These are phyloP conservation scores for Cyphomyrmex costatus DNA, from an alignment of 1,140 invertebrate genomes.

Conservation along the genomic window DNA sequence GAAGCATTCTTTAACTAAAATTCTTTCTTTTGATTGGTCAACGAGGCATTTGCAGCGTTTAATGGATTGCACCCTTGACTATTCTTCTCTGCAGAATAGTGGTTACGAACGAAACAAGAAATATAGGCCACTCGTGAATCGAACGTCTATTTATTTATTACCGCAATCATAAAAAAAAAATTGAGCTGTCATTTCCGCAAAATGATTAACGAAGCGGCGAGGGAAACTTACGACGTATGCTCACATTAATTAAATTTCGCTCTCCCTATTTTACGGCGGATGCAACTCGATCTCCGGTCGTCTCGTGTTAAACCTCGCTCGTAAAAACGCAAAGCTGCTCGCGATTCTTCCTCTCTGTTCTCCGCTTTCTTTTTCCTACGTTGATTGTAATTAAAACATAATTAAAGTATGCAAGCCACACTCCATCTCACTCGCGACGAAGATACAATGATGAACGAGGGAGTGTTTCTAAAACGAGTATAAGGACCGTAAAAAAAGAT, in stretches of 20 bases:
- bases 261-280: conserved; percentile 1
- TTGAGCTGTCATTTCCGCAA: neutral
- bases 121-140: conserved; percentile 9
- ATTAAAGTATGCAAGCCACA: neutral
- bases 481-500: neutral
- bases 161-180: neutral
- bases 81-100: neutral
- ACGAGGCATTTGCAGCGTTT: too few species aligned
- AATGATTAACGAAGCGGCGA: neutral
- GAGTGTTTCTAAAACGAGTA: neutral
- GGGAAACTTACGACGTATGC: conserved; percentile 8
- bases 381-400: conserved; percentile 49
- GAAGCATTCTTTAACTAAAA: too few species aligned
- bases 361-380: neutral
- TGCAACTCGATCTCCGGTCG: neutral
- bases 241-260: conserved; percentile 47
- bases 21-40: too few species aligned
- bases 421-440: neutral
- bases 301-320: conserved; percentile 24
- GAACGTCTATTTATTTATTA: conserved; percentile 38
- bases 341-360: neutral
- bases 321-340: conserved; percentile 30
- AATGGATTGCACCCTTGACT: neutral
- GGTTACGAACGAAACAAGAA: neutral
- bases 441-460: neutral